Conservation (phyloP, 2,888 invertebrate species). For the Phrixothrix hirtus region DNA sequence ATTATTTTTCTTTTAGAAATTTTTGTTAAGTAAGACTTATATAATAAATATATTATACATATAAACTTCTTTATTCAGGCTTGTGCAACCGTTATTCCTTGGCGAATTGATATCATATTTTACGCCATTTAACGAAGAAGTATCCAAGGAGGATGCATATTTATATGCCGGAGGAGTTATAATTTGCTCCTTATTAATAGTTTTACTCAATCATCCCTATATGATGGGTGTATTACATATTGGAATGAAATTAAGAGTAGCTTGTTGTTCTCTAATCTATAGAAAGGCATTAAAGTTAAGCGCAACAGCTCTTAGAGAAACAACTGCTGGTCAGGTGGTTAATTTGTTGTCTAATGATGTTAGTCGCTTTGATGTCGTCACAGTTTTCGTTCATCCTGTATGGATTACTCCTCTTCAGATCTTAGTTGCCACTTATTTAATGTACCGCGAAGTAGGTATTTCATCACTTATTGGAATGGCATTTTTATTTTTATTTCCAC, state of each 20-base stretch:
- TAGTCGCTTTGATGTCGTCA: constrained; percentile 79
- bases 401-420: constrained; percentile 81
- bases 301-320: constrained; percentile 81
- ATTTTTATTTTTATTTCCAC: constrained; percentile 57
- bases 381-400: constrained; percentile 78
- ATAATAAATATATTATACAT: too few species aligned
- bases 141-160: background rate
- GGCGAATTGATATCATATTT: constrained; percentile 1
- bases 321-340: constrained; percentile 67
- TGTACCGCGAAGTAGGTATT: constrained; percentile 63
- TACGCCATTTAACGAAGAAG: background rate
- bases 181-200: constrained; percentile 70
- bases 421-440: constrained; percentile 69
- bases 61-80: constrained; percentile 2
- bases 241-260: constrained; percentile 82
- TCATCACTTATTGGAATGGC: constrained; percentile 61
- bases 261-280: constrained; percentile 81
- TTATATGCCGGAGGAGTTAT: constrained; percentile 60
- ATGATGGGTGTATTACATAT: constrained; percentile 81
- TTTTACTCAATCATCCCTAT: constrained; percentile 71
- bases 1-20: constrained; percentile 42
- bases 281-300: constrained; percentile 73
- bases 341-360: constrained; percentile 36
- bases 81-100: constrained; percentile 1
- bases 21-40: constrained; percentile 44